Conservation (phyloP, 1,140 invertebrate species). For the Drosophila orena region DNA sequence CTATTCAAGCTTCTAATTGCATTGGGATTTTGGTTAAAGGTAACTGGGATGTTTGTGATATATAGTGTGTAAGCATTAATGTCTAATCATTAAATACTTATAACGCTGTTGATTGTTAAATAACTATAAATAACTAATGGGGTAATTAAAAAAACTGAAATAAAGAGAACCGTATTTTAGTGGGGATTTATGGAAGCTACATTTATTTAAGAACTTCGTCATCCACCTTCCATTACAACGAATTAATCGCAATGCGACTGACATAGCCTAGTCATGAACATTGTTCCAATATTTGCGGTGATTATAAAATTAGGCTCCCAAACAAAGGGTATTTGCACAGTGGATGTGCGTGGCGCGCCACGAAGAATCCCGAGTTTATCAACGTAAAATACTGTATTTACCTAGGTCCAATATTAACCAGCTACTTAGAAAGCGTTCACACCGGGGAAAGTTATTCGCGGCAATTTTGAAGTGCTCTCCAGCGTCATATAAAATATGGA, state of each 20-base stretch:
- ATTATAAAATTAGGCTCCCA: conserved; percentile 43
- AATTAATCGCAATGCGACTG: conserved; percentile 37
- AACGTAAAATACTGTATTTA: conserved; percentile 43
- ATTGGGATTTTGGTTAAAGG: conserved; percentile 4
- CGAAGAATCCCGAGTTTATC: conserved; percentile 49
- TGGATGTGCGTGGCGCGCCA: conserved; percentile 40
- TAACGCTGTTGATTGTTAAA: background rate
- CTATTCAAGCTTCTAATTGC: background rate
- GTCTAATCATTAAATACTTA: conserved; percentile 6
- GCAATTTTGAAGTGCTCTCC: background rate
- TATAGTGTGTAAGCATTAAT: background rate
- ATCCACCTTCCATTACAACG: conserved; percentile 23
- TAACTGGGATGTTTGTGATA: conserved; percentile 23
- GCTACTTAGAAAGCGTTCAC: conserved; percentile 38
- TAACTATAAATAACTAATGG: too few species aligned
- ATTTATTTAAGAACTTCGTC: conserved; percentile 29
- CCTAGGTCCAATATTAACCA: conserved; percentile 23
- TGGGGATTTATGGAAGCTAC: background rate
- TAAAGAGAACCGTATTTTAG: background rate
- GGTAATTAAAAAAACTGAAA: too few species aligned
- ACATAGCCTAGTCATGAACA: conserved; percentile 10
- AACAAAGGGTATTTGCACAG: conserved; percentile 47
- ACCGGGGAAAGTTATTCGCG: conserved; percentile 3
- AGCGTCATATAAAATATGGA: conserved; percentile 14
- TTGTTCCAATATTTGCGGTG: conserved; percentile 53